Percentiles rank a stretch among this genome's conserved stretches.
phyloP scores from a whole-genome alignment of 2,113 vertebrate species.

The Falco punctatus region DNA sequence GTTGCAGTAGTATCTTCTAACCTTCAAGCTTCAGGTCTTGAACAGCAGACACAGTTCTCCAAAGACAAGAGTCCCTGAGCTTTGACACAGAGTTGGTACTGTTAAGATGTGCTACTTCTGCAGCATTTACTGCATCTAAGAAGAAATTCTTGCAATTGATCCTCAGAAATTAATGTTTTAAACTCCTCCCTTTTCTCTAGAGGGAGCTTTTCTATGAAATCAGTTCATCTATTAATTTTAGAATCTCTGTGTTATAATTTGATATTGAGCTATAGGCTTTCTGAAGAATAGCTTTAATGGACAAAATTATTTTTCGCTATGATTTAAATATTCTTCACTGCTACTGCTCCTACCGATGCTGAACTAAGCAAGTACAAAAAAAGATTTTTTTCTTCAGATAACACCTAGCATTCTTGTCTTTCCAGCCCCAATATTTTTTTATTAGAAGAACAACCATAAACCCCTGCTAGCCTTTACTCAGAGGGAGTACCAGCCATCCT shows the following conservation, averaged over 20 bases:
- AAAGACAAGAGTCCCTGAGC: background rate
- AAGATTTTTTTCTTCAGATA: background rate
- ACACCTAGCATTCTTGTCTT: background rate
- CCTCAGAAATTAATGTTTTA: background rate
- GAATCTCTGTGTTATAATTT: background rate
- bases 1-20: background rate
- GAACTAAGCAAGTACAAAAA: background rate
- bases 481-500: background rate
- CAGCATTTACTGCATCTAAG: background rate
- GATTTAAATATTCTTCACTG: background rate
- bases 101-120: background rate
- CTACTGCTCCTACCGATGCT: background rate
- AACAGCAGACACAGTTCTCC: background rate
- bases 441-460: background rate
- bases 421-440: background rate
- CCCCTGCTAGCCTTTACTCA: background rate
- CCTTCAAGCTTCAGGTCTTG: background rate
- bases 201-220: background rate
- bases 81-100: background rate
- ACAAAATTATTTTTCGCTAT: background rate
- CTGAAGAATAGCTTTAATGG: background rate
- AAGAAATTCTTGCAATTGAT: background rate
- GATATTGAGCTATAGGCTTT: background rate
- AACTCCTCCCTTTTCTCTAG: background rate
- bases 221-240: background rate